Conservation (phyloP, 2,113 vertebrate species). For the Boleophthalmus pectinirostris region DNA sequence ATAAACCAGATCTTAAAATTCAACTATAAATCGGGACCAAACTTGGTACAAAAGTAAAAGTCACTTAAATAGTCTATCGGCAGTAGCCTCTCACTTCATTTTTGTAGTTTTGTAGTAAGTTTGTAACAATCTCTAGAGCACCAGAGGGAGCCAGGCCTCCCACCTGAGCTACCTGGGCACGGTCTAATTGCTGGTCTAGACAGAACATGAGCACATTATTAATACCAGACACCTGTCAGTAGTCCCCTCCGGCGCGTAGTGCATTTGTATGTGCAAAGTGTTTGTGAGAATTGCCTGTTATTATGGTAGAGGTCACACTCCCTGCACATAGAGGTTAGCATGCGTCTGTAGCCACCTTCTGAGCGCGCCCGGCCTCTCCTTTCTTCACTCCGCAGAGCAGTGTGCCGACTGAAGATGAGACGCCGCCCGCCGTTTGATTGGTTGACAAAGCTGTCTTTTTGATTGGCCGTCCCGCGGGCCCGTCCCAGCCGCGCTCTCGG, state of each 20-base stretch:
- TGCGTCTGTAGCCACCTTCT: constrained; percentile 58
- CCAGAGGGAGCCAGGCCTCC: not conserved
- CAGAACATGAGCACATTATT: not conserved
- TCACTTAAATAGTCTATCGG: no score
- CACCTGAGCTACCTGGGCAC: not conserved
- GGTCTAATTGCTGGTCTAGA: not conserved
- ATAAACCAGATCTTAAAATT: no score
- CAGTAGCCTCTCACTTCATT: no score
- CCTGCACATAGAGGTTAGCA: constrained; percentile 67
- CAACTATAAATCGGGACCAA: no score
- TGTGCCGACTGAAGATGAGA: constrained; percentile 73
- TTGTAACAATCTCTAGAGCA: not conserved
- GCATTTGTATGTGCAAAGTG: constrained; percentile 40
- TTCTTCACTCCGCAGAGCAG: constrained; percentile 52
- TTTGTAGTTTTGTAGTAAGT: no score
- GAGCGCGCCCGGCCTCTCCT: constrained; percentile 46
- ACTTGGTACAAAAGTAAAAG: no score
- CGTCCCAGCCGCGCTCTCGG: constrained; percentile 69
- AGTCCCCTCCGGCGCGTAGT: not conserved
- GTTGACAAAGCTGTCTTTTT: constrained; percentile 74
- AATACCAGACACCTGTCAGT: not conserved
- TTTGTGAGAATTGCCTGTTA: constrained; percentile 49
- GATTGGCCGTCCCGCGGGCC: constrained; percentile 68
- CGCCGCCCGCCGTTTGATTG: constrained; percentile 66
- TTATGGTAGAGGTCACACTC: constrained; percentile 71